Conservation (phyloP, 2,797 vertebrate species). For the Hipposideros larvatus region DNA sequence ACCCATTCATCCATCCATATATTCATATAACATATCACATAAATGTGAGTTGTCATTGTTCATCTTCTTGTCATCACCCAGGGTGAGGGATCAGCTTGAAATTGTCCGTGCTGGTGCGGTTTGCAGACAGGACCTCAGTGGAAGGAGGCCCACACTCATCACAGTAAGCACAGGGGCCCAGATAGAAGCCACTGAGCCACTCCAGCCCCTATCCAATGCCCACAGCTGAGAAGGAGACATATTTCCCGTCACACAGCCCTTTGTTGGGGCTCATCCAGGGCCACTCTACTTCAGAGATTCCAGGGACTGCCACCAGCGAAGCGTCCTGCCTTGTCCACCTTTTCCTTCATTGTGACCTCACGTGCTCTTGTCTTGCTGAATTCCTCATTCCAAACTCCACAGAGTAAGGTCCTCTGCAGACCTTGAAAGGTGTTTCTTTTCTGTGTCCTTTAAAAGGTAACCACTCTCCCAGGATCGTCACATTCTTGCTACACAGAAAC, state of each 20-base stretch:
- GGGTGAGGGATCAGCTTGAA: background rate
- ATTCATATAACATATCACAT: fast-evolving
- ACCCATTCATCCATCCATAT: too few relatives aligned
- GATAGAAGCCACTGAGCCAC: background rate
- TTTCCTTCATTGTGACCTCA: background rate
- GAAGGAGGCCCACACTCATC: background rate
- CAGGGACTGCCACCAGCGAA: background rate
- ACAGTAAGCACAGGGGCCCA: background rate
- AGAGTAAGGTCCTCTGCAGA: background rate
- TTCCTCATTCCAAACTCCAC: background rate
- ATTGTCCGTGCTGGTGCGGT: background rate
- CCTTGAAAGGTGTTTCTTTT: fast-evolving
- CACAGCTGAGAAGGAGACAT: fast-evolving
- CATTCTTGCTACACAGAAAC: background rate
- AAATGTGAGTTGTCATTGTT: fast-evolving
- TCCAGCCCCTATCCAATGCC: fast-evolving
- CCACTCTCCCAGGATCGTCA: fast-evolving
- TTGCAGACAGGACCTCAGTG: background rate
- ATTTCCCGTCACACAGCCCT: fast-evolving
- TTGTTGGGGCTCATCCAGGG: too few relatives aligned
- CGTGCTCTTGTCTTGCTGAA: background rate
- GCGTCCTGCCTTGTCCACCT: background rate
- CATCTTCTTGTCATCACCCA: background rate
- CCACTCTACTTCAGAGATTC: background rate
- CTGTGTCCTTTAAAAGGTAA: background rate